phyloP scores from a whole-genome alignment of 2,113 vertebrate species.

The Notiomystis cincta region DNA sequence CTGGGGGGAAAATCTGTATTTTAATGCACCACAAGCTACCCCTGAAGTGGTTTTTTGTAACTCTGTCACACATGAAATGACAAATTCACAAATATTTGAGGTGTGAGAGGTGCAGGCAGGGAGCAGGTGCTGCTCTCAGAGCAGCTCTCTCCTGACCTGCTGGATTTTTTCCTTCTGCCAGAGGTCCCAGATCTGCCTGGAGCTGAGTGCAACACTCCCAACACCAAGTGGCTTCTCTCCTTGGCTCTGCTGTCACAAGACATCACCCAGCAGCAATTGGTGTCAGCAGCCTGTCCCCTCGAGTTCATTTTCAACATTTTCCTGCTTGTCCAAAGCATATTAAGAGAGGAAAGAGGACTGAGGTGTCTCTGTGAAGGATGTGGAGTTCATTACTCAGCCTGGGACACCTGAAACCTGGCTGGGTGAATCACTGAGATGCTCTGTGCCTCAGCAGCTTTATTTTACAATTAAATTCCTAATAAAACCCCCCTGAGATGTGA shows the following conservation, averaged over 20 bases:
- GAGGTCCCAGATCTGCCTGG: neutral
- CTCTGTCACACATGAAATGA: neutral
- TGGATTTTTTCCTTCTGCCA: neutral
- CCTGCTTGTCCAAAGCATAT: neutral
- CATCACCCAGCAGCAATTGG: neutral
- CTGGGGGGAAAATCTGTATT: neutral
- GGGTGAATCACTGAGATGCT: neutral
- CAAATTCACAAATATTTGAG: neutral
- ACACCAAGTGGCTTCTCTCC: neutral
- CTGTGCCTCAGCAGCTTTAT: neutral
- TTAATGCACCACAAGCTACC: neutral
- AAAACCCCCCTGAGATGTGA: fast-evolving
- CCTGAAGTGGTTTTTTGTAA: neutral
- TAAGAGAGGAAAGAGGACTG: neutral
- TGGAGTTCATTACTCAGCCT: neutral
- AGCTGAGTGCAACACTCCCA: neutral
- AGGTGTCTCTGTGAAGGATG: neutral
- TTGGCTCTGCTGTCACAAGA: neutral
- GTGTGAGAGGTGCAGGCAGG: neutral
- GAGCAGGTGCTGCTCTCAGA: neutral
- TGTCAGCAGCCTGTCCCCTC: neutral
- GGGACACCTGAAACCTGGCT: neutral
- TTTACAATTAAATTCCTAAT: neutral
- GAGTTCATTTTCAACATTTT: neutral
- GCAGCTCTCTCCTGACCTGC: neutral